These are phyloP conservation scores for Thunnus thynnus DNA, from an alignment of 2,113 vertebrate genomes.

Conservation along the genomic window DNA sequence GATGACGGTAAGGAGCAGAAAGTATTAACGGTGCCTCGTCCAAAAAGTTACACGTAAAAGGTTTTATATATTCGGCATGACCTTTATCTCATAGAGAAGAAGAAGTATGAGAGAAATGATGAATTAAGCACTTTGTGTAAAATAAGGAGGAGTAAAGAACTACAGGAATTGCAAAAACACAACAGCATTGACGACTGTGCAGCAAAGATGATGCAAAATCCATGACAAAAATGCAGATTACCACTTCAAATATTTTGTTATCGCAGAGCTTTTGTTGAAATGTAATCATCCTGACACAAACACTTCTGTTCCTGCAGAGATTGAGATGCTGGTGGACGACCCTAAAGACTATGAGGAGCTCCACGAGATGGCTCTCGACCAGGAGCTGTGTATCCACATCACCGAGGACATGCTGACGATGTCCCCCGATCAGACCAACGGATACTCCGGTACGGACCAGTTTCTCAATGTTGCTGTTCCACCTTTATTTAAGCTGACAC, in stretches of 20 bases:
- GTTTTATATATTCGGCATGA: too few relatives aligned
- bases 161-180: too few relatives aligned
- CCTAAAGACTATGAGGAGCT: slow-evolving; percentile 95
- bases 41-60: too few relatives aligned
- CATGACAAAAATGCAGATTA: neutral
- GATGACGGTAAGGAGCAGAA: slow-evolving; percentile 89
- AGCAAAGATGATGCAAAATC: too few relatives aligned
- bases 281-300: neutral
- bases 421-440: slow-evolving; percentile 89
- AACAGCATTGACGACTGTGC: too few relatives aligned
- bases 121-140: too few relatives aligned
- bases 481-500: too few relatives aligned
- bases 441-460: slow-evolving; percentile 90
- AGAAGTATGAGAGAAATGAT: too few relatives aligned
- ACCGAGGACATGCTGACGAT: slow-evolving; percentile 96
- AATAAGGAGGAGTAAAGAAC: too few relatives aligned
- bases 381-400: slow-evolving; percentile 97
- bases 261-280: neutral
- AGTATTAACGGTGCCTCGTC: too few relatives aligned
- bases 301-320: slow-evolving; percentile 84
- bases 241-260: neutral
- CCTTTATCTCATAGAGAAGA: too few relatives aligned
- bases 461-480: neutral
- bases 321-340: slow-evolving; percentile 99
- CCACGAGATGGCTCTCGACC: slow-evolving; percentile 90